Evolutionary conservation across 2,888 invertebrate genomes (phyloP), one percentile per base, ranked within the genome.

Genomic region (Opisthograptis luteolata): DNA sequence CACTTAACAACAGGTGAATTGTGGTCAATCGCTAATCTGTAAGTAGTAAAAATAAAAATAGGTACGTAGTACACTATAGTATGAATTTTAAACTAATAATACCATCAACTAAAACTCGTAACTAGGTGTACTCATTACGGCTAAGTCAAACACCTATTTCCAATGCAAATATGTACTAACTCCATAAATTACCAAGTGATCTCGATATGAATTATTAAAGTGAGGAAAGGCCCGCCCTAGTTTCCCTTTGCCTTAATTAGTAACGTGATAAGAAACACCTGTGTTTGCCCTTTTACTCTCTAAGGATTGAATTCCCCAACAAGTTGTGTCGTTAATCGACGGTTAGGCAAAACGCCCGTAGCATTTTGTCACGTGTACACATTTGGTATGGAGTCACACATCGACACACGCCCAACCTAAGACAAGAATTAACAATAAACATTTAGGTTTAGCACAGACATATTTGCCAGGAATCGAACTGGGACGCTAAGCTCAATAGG

Each of bases 191-290:
- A 64, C 52, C 39, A 49, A 46, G 54, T 55, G 55, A 64, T 67
- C 57, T 60, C 39, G 58, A 59, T 63, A 56, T 64, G 66, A 61
- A 68, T 68, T 58, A 68, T 62, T 57, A 52, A 59, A 58, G 43
- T 57, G 51, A 51, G 48, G 59, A 56, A 55, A 40, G 44, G 64
- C 55, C 45, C 48, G 54, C 53, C 55, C 62, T 51, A 57, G 64
- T 66, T 69, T 70, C 64, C 57, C 52, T 56, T 45, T 41, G 57
- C 60, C 62, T 70, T 74, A 77, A 72, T 73, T 75, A 71, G 67
- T 60, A 54, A 63, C 52, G 52, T 64, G 73, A 74, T 75, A 76
- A 70, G 64, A 62, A 67, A 70, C 73, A 78, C 72, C 72, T 78
- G 73, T 71, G 69, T 68, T 63, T 65, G 66, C 68, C 63, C 67